Percentiles rank a stretch among this genome's conserved stretches.
Conservation (phyloP, 2,888 invertebrate species). For the Sphaerophoria rueppellii region DNA sequence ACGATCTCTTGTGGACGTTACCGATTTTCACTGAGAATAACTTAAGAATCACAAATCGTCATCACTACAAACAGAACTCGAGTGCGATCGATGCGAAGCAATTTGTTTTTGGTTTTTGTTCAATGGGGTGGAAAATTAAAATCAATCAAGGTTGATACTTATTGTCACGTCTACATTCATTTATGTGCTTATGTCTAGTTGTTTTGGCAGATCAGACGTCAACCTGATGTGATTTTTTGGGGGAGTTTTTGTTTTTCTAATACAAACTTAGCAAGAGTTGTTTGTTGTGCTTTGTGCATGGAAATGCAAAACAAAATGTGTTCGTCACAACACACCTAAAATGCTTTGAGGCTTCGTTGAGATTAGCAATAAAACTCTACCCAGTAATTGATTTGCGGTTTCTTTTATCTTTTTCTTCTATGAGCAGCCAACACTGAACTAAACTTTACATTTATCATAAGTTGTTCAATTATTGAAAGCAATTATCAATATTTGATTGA, state of each 20-base stretch:
- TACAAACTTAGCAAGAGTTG: slow-evolving; percentile 22
- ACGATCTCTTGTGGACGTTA: background rate
- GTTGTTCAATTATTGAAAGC: too few relatives aligned
- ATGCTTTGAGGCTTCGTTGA: slow-evolving; percentile 21
- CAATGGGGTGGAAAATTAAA: slow-evolving; percentile 72
- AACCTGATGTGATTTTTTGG: slow-evolving; percentile 25
- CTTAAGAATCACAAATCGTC: background rate
- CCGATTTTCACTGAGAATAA: slow-evolving; percentile 3
- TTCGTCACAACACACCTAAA: too few relatives aligned
- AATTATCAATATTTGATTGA: too few relatives aligned
- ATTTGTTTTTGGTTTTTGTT: slow-evolving; percentile 49
- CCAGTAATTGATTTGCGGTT: slow-evolving; percentile 49
- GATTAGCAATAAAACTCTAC: slow-evolving; percentile 49
- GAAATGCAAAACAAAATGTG: background rate
- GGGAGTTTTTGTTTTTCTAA: slow-evolving; percentile 27
- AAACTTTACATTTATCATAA: too few relatives aligned
- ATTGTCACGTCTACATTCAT: slow-evolving; percentile 22
- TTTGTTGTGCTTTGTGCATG: background rate
- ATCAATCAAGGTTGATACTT: slow-evolving; percentile 65
- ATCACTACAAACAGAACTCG: slow-evolving; percentile 31
- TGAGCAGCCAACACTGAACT: too few relatives aligned
- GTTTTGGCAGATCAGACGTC: slow-evolving; percentile 13
- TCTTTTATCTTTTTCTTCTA: background rate
- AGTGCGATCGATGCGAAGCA: slow-evolving; percentile 35
- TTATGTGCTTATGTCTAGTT: background rate